Evolutionary conservation across 2,797 vertebrate species (phyloP).

Genomic region (Characodon lateralis): DNA sequence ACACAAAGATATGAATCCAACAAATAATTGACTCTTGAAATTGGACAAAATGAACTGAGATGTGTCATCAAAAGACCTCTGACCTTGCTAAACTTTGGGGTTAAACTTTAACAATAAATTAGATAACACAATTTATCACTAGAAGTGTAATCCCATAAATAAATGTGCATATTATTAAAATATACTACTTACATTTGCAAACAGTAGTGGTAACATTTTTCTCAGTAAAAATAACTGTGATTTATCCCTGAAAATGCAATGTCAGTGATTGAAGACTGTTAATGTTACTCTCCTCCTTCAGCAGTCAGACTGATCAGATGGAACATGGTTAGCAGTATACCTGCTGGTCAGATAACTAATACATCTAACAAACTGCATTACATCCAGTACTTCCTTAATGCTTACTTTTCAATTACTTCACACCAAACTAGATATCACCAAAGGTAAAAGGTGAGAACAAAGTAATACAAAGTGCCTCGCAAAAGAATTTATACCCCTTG

Average conservation of each 20-base stretch:
- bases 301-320: no score
- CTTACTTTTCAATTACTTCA: not conserved
- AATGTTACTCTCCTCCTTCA: not conserved
- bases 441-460: not conserved
- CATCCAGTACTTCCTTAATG: not conserved
- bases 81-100: not conserved
- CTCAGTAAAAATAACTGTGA: not conserved
- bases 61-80: no score
- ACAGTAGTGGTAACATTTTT: not conserved
- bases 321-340: no score
- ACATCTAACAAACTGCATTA: not conserved
- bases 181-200: not conserved
- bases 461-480: not conserved
- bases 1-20: no score
- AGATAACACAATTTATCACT: not conserved
- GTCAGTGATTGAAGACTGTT: not conserved
- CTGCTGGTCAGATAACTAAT: not conserved
- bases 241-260: not conserved
- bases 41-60: no score
- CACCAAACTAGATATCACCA: not conserved
- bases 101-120: not conserved
- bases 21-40: no score
- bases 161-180: not conserved
- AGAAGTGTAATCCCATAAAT: not conserved
- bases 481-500: not conserved